Evolutionary conservation across 2,888 invertebrate species (phyloP).

Genomic region (Lomographa bimaculata): DNA sequence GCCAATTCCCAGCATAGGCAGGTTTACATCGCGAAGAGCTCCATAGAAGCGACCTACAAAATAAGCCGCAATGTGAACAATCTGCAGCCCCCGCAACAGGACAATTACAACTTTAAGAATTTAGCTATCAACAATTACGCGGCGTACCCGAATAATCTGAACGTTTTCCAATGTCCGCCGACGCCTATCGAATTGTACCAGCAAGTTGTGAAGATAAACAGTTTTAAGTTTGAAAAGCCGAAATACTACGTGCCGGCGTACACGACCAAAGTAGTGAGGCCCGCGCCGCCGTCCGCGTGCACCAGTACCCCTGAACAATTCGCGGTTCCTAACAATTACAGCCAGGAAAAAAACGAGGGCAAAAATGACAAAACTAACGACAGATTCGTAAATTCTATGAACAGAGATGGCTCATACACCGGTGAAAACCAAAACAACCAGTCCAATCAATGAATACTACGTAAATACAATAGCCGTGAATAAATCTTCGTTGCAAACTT

Average conservation of each 20-base stretch:
- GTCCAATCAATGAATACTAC: constrained; percentile 18
- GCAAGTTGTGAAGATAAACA: constrained; percentile 41
- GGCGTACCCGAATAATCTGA: constrained; percentile 41
- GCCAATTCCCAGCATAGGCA: constrained; percentile 24
- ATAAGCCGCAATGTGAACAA: constrained; percentile 25
- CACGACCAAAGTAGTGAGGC: constrained; percentile 25
- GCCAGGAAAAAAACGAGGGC: constrained; percentile 34
- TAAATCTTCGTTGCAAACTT: too few relatives aligned
- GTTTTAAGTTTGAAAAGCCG: constrained; percentile 46
- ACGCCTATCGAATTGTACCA: constrained; percentile 38
- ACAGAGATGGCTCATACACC: constrained; percentile 21
- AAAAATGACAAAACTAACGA: constrained; percentile 31
- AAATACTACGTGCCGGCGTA: constrained; percentile 47
- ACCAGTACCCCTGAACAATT: constrained; percentile 27
- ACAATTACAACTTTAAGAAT: constrained; percentile 60
- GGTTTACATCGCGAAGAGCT: constrained; percentile 39
- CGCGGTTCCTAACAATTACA: constrained; percentile 22
- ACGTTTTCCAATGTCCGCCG: constrained; percentile 34
- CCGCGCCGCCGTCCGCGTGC: constrained; percentile 29
- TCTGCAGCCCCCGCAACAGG: constrained; percentile 37
- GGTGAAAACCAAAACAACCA: constrained; percentile 28
- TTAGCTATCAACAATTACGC: constrained; percentile 52
- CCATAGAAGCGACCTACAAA: constrained; percentile 40
- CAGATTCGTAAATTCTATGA: constrained; percentile 23
- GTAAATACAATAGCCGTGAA: constrained; percentile 19